phyloP scores from a whole-genome alignment of 2,888 invertebrate species.

The Eilema caniola region DNA sequence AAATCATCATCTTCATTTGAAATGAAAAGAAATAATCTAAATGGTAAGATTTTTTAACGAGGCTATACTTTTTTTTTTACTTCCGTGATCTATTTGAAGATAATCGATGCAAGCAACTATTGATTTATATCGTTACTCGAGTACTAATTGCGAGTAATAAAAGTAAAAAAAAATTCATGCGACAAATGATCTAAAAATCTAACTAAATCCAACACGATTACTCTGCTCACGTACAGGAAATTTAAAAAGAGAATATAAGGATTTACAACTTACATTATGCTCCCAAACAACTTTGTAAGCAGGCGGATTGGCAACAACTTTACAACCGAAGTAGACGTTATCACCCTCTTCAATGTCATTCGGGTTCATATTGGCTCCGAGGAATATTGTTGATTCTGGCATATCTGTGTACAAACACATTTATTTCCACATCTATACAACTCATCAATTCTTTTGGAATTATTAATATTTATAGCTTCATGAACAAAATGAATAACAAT shows the following conservation, averaged over 20 bases:
- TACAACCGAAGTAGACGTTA: constrained; percentile 83
- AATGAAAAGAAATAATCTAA: too few species aligned
- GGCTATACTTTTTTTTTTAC: too few species aligned
- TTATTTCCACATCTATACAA: constrained; percentile 14
- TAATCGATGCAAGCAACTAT: too few species aligned
- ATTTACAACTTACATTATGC: constrained; percentile 77
- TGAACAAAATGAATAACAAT: background rate
- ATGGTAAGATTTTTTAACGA: too few species aligned
- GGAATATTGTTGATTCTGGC: constrained; percentile 77
- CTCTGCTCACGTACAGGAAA: constrained; percentile 17
- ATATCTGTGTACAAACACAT: constrained; percentile 65
- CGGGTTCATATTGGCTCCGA: constrained; percentile 83
- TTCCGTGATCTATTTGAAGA: too few species aligned
- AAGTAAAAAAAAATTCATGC: too few species aligned
- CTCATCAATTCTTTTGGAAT: background rate
- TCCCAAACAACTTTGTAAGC: constrained; percentile 86
- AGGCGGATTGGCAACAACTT: constrained; percentile 82
- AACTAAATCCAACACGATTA: background rate
- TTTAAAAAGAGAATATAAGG: constrained; percentile 29
- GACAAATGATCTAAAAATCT: background rate
- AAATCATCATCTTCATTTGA: too few species aligned
- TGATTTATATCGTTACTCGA: too few species aligned
- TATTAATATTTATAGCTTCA: background rate
- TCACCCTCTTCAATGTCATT: constrained; percentile 85
- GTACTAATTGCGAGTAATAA: too few species aligned